Evolutionary conservation across 2,888 invertebrate genomes (phyloP).

Genomic region (Torymus auratus): DNA sequence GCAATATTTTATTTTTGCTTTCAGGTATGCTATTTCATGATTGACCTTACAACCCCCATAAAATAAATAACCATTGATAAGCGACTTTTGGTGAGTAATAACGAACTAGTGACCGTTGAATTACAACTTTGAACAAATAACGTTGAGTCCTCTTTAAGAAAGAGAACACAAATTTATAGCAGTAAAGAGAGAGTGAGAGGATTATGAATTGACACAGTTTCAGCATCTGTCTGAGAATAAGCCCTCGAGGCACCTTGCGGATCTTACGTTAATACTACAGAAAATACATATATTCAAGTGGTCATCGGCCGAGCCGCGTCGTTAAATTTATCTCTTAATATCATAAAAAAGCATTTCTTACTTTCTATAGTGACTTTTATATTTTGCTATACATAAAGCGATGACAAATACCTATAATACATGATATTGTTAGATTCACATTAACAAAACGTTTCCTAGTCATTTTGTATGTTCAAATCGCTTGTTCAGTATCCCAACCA

Average conservation of each 20-base stretch:
- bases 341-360: no score
- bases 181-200: constrained; percentile 35
- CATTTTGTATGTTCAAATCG: no score
- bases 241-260: not conserved
- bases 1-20: constrained; percentile 17
- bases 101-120: not conserved
- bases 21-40: not conserved
- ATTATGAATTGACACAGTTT: constrained; percentile 32
- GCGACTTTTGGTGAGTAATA: constrained; percentile 18
- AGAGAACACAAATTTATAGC: not conserved
- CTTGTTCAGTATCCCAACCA: no score
- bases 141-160: not conserved
- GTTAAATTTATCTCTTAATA: constrained; percentile 21
- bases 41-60: not conserved
- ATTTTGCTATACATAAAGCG: not conserved
- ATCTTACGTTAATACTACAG: not conserved
- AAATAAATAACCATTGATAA: not conserved
- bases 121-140: not conserved
- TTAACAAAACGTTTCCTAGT: no score
- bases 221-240: not conserved
- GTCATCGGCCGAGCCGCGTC: not conserved
- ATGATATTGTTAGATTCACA: no score
- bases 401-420: no score
- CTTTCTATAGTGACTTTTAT: not conserved
- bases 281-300: constrained; percentile 1